A percentile compares a stretch with the other conserved stretches of the same genome.
Evolutionary conservation across 2,113 vertebrate species (phyloP).

Genomic region (Brienomyrus brachyistius): DNA sequence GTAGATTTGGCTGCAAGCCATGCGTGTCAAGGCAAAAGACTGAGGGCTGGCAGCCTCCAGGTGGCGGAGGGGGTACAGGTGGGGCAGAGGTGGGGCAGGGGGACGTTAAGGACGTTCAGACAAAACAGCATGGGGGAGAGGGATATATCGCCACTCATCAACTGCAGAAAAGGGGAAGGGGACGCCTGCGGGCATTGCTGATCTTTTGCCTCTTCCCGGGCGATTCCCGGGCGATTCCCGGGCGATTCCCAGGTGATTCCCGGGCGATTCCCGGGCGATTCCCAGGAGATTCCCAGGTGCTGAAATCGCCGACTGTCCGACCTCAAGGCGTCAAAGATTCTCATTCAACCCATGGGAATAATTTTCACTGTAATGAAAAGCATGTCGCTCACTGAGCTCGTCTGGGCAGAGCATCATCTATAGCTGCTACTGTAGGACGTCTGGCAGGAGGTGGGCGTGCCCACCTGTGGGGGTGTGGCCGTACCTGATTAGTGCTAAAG

Average conservation of each 20-base stretch:
- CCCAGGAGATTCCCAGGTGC: conserved; percentile 8
- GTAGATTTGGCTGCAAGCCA: neutral
- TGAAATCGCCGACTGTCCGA: neutral
- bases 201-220: conserved; percentile 17
- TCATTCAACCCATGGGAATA: conserved; percentile 43
- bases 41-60: neutral
- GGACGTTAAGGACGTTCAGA: neutral
- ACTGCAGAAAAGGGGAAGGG: neutral
- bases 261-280: no score
- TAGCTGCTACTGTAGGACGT: neutral
- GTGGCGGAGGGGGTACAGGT: neutral
- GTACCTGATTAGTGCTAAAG: neutral
- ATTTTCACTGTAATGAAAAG: conserved; percentile 41
- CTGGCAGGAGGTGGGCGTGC: neutral
- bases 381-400: neutral
- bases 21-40: neutral
- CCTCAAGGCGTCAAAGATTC: neutral
- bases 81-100: neutral
- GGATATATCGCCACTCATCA: neutral
- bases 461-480: neutral
- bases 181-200: neutral
- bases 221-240: conserved; percentile 36
- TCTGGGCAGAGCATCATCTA: neutral
- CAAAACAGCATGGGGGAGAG: neutral
- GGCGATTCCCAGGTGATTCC: neutral